phyloP scores from a whole-genome alignment of 2,797 vertebrate species.

The Harpagifer antarcticus region DNA sequence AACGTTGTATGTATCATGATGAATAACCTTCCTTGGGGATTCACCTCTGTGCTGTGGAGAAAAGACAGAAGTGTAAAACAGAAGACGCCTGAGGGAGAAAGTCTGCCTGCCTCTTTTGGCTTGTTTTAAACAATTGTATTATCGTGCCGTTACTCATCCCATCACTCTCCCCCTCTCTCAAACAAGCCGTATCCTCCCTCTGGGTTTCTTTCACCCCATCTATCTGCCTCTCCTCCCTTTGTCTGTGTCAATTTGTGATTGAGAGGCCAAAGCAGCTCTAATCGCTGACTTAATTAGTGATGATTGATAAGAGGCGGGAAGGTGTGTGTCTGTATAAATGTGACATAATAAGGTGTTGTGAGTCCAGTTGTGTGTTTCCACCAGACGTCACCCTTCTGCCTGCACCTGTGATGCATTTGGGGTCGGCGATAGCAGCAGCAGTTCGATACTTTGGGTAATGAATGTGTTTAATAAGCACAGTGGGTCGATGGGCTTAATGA shows the following conservation, averaged over 20 bases:
- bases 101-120: conserved; percentile 29
- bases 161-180: conserved; percentile 45
- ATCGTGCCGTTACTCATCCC: conserved; percentile 25
- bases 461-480: conserved; percentile 86
- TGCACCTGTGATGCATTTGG: conserved; percentile 63
- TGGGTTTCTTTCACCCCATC: conserved; percentile 12
- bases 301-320: conserved; percentile 74
- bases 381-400: conserved; percentile 38
- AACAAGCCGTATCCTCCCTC: conserved; percentile 52
- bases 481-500: conserved; percentile 85
- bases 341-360: conserved; percentile 17
- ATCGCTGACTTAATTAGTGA: conserved; percentile 78
- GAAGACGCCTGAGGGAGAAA: conserved; percentile 14
- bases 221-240: conserved; percentile 19
- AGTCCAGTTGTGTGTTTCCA: conserved; percentile 22
- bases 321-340: conserved; percentile 22
- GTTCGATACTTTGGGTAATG: conserved; percentile 85
- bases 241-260: conserved; percentile 53
- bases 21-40: conserved; percentile 60
- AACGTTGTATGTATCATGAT: conserved; percentile 62
- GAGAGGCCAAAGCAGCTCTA: conserved; percentile 62
- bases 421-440: conserved; percentile 53
- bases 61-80: conserved; percentile 45
- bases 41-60: conserved; percentile 37
- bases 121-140: conserved; percentile 28